Evolutionary conservation across 2,797 vertebrate genomes (phyloP).

Genomic region (Dryobates pubescens): DNA sequence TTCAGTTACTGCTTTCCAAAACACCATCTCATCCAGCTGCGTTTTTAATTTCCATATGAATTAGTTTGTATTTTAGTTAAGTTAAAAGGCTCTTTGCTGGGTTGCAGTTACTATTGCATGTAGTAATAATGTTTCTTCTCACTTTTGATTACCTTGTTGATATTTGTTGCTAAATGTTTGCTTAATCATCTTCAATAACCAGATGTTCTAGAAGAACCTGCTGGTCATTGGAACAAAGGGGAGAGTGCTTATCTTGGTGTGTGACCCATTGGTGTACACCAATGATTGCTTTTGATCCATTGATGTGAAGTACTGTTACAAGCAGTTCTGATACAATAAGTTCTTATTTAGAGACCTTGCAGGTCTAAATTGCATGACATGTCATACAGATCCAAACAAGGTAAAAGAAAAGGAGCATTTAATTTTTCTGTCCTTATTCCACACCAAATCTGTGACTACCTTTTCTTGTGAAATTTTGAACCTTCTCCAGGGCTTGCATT

Average conservation of each 20-base stretch:
- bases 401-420: not conserved
- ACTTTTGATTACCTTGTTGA: not conserved
- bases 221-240: not conserved
- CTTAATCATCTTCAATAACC: not conserved
- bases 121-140: not conserved
- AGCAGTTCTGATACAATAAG: not conserved
- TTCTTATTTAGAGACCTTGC: not conserved
- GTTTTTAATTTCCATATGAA: not conserved
- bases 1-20: not conserved
- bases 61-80: not conserved
- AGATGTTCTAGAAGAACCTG: not conserved
- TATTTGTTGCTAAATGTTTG: not conserved
- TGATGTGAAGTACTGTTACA: not conserved
- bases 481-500: not conserved
- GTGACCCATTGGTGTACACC: not conserved
- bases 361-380: not conserved
- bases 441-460: not conserved
- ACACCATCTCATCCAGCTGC: not conserved
- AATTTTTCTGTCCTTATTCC: not conserved
- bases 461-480: not conserved
- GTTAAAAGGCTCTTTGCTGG: not conserved
- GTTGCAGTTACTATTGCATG: not conserved
- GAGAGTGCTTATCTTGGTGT: not conserved
- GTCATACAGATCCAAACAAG: not conserved
- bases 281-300: not conserved